Base-by-base conservation (phyloP, 1,140 invertebrate species). In the Whitmania pigra region DNA sequence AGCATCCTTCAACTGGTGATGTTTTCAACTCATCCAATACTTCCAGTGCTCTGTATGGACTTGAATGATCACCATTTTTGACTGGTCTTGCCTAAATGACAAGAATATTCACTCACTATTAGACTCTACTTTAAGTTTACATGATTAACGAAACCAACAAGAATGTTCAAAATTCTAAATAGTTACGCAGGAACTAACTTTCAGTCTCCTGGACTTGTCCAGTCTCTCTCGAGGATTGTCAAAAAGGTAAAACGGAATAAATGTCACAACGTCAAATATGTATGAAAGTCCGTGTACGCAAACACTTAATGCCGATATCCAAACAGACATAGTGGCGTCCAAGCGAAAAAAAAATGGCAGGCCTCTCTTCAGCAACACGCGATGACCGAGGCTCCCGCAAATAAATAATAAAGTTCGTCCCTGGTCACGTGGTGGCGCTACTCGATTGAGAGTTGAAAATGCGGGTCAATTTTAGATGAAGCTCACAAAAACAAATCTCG, bases 1-100 rank as follows among this genome's bases (percentile, higher is more conserved):
- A 87, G 74, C 93, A 88, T 72, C 89, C 88, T 72, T 89, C 86
- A 74, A 81, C 82, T n/a, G 78, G 72, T 4, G 78, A 74, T 6
- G 78, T 78, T 7, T 75, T 75, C 66, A 82, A 72, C 18, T 72
- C 57, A 31, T 77, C 71, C 11, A 72, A 53, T 6, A 67, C 55
- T 13, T 81, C 80, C 29, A 80, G 76, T 31, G 76, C 75, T 72
- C 80, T 73, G 72, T 78, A 82, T 9, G 81, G 79, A 63, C 57
- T 63, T 11, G 57, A 63, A 13, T 22, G 57, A 63, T 63, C 57
- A n/a, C 29, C 29, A 9, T 63, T 18, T 63, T 63, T 63, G 22
- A 63, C 57, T 7, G 57, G 57, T 63, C 29, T 63, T 63, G 57
- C 57, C 57, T 63, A 63, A 63, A 63, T 60, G n/a, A 63, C 2